Base-by-base conservation (phyloP, 2,888 invertebrate species). In the Xestia xanthographa region DNA sequence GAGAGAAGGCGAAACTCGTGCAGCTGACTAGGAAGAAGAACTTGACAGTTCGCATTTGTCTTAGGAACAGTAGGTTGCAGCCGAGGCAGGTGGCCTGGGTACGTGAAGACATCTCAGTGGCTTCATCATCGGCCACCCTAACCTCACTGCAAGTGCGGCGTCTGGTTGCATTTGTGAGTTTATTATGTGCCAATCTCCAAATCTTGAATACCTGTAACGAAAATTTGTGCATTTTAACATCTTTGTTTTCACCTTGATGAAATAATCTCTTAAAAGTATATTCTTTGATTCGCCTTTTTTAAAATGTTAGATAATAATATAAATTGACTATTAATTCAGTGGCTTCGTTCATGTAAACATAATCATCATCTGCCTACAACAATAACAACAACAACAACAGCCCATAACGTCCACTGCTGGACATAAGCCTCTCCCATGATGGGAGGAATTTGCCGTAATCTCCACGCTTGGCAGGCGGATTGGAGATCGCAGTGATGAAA, bases 11-110 rank as follows among this genome's bases (percentile, higher is more conserved):
- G 45, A 95, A 90, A 82, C 92, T 92, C 11, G 91, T 84, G 73
- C 89, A 91, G 70, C 89, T 89, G 60, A 94, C 84, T 17, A 94
- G 68, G 66, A 93, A 89, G 76, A 95, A 90, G 72, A 91, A 88
- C 71, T 92, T 91, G 14, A 89, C 75, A 22, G 90, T 87, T 63
- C 90, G 82, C 85, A 92, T 90, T 74, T 90, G 91, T 69, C 86
- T 92, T 77, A 92, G 20, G 85, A 86, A 69, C 53, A 71, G 76
- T 73, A 79, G 72, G 72, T 88, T 68, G 74, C 84, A 84, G 73
- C 77, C 67, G 56, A 88, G 75, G 71, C 83, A 86, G 77, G 77
- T 75, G 58, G 82, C 85, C 82, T 79, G 72, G 73, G 71, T 79
- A 62, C 76, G 83, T 62, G 66, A 66, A 84, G 80, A 76, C 93